These are phyloP conservation scores for Triops cancriformis DNA, from an alignment of 1,140 invertebrate species.

Conservation along the genomic window DNA sequence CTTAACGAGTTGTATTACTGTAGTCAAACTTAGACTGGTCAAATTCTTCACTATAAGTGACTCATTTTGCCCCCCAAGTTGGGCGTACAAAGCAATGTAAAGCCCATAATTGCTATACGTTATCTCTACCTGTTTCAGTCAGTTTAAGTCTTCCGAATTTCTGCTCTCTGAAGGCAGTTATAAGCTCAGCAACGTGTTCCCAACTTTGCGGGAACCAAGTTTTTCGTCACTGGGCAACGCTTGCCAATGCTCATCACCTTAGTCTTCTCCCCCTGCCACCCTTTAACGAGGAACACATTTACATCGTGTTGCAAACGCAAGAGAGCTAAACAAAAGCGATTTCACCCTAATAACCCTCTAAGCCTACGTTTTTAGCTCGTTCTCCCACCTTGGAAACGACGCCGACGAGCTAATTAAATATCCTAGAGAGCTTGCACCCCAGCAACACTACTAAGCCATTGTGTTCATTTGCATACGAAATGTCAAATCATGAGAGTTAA, in stretches of 20 bases:
- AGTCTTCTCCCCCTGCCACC: neutral
- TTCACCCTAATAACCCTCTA: neutral
- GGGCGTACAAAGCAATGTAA: neutral
- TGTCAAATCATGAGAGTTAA: neutral
- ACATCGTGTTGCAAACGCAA: neutral
- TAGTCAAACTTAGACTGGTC: too few species aligned
- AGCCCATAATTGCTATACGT: neutral
- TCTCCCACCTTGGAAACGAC: neutral
- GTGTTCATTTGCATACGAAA: neutral
- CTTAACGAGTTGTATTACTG: too few species aligned
- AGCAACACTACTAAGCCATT: neutral
- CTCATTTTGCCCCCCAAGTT: neutral
- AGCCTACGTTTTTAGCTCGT: neutral
- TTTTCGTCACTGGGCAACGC: conserved; percentile 2
- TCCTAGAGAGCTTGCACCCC: neutral
- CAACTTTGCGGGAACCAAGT: neutral
- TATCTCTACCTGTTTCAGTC: neutral
- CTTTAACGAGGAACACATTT: neutral
- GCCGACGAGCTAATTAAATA: neutral
- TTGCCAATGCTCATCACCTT: neutral
- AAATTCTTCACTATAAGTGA: too few species aligned
- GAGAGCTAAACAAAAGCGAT: neutral
- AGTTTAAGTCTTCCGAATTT: neutral
- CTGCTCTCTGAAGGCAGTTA: neutral
- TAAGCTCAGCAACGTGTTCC: neutral